Percentiles rank a stretch among this genome's conserved stretches.
Conservation (phyloP, 2,797 vertebrate genomes). For the Micromesistius poutassou region DNA sequence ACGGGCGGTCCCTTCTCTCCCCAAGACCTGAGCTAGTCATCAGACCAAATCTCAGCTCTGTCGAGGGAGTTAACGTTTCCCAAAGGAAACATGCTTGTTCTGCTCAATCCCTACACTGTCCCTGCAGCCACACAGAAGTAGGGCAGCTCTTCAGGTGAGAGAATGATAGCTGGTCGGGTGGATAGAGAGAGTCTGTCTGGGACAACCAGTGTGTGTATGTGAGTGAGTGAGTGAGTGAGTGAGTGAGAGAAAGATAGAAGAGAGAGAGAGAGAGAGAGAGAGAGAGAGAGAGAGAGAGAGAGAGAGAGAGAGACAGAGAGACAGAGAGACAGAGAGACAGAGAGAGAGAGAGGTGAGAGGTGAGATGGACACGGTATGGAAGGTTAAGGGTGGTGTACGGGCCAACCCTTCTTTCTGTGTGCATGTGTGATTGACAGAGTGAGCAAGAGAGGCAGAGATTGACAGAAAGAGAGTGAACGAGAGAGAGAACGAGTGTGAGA, state of each 20-base stretch:
- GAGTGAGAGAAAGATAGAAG: neutral
- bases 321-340: too few species aligned
- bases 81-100: constrained; percentile 5
- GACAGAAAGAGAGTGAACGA: neutral
- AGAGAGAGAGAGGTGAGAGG: too few species aligned
- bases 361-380: too few species aligned
- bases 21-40: constrained; percentile 24
- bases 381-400: too few species aligned
- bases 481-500: neutral
- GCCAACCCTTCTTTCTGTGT: too few species aligned
- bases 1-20: constrained; percentile 26
- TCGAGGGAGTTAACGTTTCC: constrained; percentile 49
- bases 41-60: constrained; percentile 47
- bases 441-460: neutral
- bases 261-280: too few species aligned
- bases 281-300: too few species aligned
- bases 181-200: neutral
- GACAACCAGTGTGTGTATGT: too few species aligned
- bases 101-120: neutral
- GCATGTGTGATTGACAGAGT: neutral
- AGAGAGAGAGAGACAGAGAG: neutral
- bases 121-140: neutral
- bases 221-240: neutral
- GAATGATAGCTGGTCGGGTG: neutral
- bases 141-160: neutral